Evolutionary conservation across 2,888 invertebrate genomes (phyloP).

Genomic region (Volucella inanis): DNA sequence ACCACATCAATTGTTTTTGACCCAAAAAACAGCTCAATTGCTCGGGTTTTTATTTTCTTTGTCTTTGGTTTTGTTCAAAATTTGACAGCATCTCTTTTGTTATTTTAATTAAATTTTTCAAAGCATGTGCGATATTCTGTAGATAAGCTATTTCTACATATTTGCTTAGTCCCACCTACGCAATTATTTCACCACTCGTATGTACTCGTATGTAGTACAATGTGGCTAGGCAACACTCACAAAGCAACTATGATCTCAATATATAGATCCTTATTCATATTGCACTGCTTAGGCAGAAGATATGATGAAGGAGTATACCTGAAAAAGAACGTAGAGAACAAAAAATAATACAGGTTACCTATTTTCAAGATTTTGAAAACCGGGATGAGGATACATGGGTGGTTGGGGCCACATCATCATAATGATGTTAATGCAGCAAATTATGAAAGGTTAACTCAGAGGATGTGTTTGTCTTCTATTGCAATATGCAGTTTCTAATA

Average conservation of each 20-base stretch:
- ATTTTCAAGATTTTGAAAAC: constrained; percentile 40
- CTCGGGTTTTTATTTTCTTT: neutral
- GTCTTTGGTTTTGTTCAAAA: neutral
- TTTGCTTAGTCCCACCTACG: constrained; percentile 43
- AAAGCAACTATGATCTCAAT: constrained; percentile 30
- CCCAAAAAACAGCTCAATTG: neutral
- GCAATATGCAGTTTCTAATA: constrained; percentile 54
- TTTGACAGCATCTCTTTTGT: constrained; percentile 40
- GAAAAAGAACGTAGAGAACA: constrained; percentile 10
- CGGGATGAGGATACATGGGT: constrained; percentile 8
- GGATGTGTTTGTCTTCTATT: constrained; percentile 34
- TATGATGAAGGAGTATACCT: constrained; percentile 50
- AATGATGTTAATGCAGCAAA: constrained; percentile 53
- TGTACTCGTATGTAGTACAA: neutral
- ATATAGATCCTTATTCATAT: constrained; percentile 24
- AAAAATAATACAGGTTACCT: constrained; percentile 57
- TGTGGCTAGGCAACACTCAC: constrained; percentile 57
- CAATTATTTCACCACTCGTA: constrained; percentile 51
- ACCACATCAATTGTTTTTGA: too few relatives aligned
- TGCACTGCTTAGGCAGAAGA: constrained; percentile 22
- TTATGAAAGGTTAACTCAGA: neutral
- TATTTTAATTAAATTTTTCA: constrained; percentile 71
- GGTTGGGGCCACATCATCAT: constrained; percentile 26
- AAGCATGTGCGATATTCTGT: constrained; percentile 41
- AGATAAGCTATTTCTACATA: constrained; percentile 41